phyloP scores from a whole-genome alignment of 2,113 vertebrate species.

The Delphinapterus leucas region DNA sequence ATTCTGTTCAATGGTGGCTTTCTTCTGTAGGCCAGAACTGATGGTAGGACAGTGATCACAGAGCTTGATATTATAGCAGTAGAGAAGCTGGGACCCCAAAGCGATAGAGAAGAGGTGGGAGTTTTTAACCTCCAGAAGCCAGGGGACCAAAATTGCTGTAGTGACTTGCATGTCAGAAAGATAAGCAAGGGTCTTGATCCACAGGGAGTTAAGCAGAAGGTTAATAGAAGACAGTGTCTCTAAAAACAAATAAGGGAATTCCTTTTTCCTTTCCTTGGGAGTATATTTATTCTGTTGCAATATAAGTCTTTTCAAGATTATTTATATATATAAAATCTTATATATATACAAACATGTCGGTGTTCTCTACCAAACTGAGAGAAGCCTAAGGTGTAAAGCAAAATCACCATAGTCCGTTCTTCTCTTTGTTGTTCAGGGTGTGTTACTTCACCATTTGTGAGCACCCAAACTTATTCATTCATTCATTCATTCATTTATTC shows the following conservation, averaged over 20 bases:
- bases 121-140: neutral
- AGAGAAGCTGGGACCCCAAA: neutral
- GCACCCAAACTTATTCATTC: neutral
- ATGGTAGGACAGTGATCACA: neutral
- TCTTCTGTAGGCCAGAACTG: neutral
- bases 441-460: neutral
- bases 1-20: neutral
- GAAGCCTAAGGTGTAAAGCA: neutral
- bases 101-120: neutral
- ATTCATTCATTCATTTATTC: neutral
- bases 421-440: neutral
- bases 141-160: neutral
- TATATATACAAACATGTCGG: neutral
- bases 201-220: neutral
- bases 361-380: neutral
- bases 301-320: neutral
- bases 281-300: neutral
- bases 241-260: neutral
- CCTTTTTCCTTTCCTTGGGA: neutral
- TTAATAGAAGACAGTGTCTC: neutral
- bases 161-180: neutral
- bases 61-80: neutral
- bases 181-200: neutral
- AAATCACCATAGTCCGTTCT: neutral
- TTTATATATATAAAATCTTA: neutral